phyloP scores from a whole-genome alignment of 2,113 vertebrate species.

The Equus przewalskii region DNA sequence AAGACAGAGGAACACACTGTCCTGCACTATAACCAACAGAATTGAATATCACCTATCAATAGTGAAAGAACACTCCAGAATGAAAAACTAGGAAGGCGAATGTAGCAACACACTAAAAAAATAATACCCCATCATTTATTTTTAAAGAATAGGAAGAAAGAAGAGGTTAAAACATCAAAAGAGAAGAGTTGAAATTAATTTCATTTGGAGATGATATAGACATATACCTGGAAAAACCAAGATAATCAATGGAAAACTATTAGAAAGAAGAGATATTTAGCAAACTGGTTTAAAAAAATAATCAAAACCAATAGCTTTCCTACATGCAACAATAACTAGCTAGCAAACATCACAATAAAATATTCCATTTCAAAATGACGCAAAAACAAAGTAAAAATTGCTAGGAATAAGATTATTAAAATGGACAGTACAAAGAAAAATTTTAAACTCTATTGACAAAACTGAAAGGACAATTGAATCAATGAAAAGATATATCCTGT shows the following conservation, averaged over 20 bases:
- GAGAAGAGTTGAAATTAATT: neutral
- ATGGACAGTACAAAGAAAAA: neutral
- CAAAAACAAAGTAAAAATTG: conserved; percentile 27
- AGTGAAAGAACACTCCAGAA: conserved; percentile 3
- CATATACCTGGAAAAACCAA: neutral
- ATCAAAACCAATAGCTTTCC: conserved; percentile 1
- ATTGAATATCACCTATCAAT: neutral
- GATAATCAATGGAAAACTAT: neutral
- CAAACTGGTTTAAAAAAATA: neutral
- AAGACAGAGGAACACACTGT: neutral
- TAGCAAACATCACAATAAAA: conserved; percentile 51
- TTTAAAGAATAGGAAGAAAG: neutral
- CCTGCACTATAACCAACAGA: neutral
- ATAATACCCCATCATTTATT: neutral
- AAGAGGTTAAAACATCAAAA: neutral
- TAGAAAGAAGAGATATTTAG: conserved; percentile 13
- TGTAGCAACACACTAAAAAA: neutral
- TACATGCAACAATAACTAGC: conserved; percentile 3
- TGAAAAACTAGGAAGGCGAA: neutral
- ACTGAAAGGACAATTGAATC: conserved; percentile 1
- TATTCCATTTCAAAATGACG: conserved; percentile 42
- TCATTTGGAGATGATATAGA: neutral
- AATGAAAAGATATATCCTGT: neutral
- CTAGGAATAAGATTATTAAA: conserved; percentile 37
- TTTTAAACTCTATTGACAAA: conserved; percentile 15